Conservation (phyloP, 1,140 invertebrate species). For the Drosophila azteca region DNA sequence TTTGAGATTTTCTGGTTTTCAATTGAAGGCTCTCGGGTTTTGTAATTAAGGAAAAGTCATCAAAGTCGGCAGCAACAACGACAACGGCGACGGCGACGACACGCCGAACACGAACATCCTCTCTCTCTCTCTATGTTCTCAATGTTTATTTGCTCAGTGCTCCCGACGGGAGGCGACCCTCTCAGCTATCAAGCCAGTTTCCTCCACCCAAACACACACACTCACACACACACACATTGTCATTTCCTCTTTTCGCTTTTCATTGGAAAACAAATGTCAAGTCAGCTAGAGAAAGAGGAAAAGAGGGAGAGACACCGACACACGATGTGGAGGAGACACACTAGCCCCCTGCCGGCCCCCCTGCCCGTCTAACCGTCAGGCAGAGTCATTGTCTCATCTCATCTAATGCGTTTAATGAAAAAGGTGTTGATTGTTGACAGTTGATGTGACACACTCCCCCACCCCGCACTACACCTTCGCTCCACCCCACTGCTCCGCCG, state of each 20-base stretch:
- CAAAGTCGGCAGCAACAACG: slow-evolving; percentile 74
- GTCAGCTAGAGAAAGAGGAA: slow-evolving; percentile 29
- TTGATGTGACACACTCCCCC: slow-evolving; percentile 38
- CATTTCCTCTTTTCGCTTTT: slow-evolving; percentile 78
- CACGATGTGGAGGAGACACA: no score
- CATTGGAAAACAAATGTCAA: slow-evolving; percentile 77
- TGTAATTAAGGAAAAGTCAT: slow-evolving; percentile 81
- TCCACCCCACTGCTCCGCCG: not conserved
- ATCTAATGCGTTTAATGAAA: slow-evolving; percentile 81
- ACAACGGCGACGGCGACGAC: slow-evolving; percentile 15
- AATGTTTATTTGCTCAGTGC: slow-evolving; percentile 33
- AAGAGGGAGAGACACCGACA: not conserved
- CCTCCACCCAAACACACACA: slow-evolving; percentile 7
- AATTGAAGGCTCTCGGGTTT: slow-evolving; percentile 55
- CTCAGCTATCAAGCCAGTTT: slow-evolving; percentile 34
- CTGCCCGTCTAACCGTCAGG: not conserved
- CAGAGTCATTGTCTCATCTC: slow-evolving; percentile 60
- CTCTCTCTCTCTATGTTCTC: slow-evolving; percentile 3
- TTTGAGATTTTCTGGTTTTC: slow-evolving; percentile 40
- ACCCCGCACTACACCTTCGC: no score
- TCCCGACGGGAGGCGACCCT: not conserved
- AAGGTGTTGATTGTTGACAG: slow-evolving; percentile 81
- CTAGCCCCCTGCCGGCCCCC: no score
- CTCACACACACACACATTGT: slow-evolving; percentile 44
- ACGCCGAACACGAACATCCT: no score